A percentile compares a stretch with the other conserved stretches of the same genome.
These are phyloP conservation scores for Pionites leucogaster DNA, from an alignment of 2,113 vertebrate genomes.

Conservation along the genomic window DNA sequence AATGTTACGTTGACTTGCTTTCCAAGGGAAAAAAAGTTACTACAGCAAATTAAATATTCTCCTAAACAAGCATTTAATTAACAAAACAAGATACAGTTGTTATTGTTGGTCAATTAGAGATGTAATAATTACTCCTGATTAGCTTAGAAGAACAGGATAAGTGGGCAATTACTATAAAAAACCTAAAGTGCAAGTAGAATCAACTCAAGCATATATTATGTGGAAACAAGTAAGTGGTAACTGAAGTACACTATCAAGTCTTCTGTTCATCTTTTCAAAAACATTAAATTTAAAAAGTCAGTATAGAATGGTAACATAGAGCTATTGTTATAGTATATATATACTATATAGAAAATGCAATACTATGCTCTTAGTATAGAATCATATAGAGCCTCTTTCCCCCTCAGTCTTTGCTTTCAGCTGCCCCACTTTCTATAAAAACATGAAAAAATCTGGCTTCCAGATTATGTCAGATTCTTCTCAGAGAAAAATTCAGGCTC, in stretches of 20 bases:
- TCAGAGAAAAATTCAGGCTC: neutral
- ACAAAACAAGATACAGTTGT: conserved; percentile 8
- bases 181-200: conserved; percentile 6
- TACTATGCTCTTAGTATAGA: neutral
- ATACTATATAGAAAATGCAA: neutral
- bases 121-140: conserved; percentile 31
- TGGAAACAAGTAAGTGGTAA: neutral
- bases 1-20: neutral
- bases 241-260: neutral
- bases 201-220: neutral
- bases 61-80: conserved; percentile 52
- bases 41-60: conserved; percentile 33
- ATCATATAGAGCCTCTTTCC: neutral
- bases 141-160: conserved; percentile 15
- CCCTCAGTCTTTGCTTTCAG: neutral
- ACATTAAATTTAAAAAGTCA: neutral
- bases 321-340: neutral
- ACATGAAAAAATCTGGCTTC: neutral
- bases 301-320: neutral
- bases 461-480: neutral
- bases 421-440: neutral
- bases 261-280: neutral
- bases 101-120: conserved; percentile 51
- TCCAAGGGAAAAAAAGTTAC: neutral
- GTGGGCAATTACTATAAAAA: conserved; percentile 25